These are phyloP conservation scores for Stratiomys singularior DNA, from an alignment of 2,888 invertebrate genomes.

Conservation along the genomic window DNA sequence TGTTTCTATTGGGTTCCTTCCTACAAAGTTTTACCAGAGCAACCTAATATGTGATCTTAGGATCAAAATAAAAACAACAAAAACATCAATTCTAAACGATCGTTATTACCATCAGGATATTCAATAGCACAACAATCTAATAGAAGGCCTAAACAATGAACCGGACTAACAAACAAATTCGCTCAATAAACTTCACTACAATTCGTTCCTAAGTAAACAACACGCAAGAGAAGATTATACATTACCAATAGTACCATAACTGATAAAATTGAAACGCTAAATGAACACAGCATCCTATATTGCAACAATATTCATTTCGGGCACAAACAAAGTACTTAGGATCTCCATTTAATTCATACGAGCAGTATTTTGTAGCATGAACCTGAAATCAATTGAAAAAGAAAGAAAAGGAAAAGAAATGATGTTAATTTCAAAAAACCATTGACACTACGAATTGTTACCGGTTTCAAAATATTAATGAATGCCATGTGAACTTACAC, in stretches of 20 bases:
- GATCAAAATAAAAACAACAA: too few species aligned
- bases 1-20: too few species aligned
- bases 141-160: too few species aligned
- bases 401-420: background rate
- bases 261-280: conserved; percentile 69
- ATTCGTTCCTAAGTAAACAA: background rate
- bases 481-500: conserved; percentile 8
- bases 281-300: conserved; percentile 68
- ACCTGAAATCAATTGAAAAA: conserved; percentile 50
- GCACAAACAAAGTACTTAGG: conserved; percentile 67
- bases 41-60: too few species aligned
- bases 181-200: too few species aligned
- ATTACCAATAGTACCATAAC: conserved; percentile 70
- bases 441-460: background rate
- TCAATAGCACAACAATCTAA: too few species aligned
- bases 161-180: too few species aligned
- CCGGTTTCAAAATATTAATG: background rate
- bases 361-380: conserved; percentile 62
- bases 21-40: too few species aligned
- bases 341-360: conserved; percentile 65
- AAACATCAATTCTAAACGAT: too few species aligned
- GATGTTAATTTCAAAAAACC: background rate
- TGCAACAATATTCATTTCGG: conserved; percentile 68
- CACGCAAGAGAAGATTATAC: conserved; percentile 45
- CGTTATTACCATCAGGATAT: too few species aligned